Evolutionary conservation across 2,797 vertebrate genomes (phyloP), one percentile per base, ranked within the genome.

Genomic region (Arnoldichthys spilopterus): DNA sequence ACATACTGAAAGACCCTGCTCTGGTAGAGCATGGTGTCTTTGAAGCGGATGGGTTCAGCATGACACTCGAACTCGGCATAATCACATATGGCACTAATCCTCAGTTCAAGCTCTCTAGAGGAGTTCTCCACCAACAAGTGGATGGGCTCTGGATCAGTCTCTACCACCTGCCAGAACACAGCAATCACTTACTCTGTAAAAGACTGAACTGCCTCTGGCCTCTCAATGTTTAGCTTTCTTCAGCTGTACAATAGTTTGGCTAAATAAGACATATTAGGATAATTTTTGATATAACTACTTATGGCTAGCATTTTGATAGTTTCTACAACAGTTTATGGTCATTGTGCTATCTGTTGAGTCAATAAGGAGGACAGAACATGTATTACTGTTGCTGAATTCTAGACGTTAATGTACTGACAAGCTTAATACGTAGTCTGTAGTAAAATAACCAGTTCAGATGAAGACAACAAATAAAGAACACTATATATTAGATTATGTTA

Each of bases 1-100:
- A 94, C 98, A 95, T 87, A 99, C 97, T 89, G 84, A 78, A 93
- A 93, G 0, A 87, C 85, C 24, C 93, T 91, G 0, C 90, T 95
- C 84, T 96, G 96, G 89, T 94, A 96, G 62, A 97, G 89, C 82
- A 94, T 79, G 0, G 96, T 97, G 18, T 98, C 94, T 89, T 92
- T 91, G 85, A 97, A 95, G 56, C 62, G 83, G 78, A 98, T 87
- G 0, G 72, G 0, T 0, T 86, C 72, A 0, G 34, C 81, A 9
- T 83, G 82, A 86, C 94, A 93, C 43, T 82, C 86, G 83, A 95
- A 94, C 12, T 92, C 87, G 0, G 89, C 77, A 0, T 93, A 95
- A 88, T 92, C 93, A 82, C 95, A 90, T 0, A 87, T 77, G 40
- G 93, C 95, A 0, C 91, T 97, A 81, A 97, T 80, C 12, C 32